A percentile compares a stretch with the other conserved stretches of the same genome.
phyloP scores from a whole-genome alignment of 1,140 invertebrate species.

The Brachionus plicatilis region DNA sequence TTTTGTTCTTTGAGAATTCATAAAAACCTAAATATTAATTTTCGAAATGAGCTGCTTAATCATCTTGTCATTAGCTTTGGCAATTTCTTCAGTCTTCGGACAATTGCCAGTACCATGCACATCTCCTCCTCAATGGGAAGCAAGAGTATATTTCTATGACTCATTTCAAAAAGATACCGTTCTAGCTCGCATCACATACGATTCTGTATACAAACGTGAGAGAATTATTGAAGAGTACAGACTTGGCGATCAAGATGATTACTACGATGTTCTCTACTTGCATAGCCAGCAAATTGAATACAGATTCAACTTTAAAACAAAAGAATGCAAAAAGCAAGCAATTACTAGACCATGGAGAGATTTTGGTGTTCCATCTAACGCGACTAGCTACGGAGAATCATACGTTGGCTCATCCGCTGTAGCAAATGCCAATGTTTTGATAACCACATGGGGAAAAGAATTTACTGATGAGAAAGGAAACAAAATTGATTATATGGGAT shows the following conservation, averaged over 20 bases:
- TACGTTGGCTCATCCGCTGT: conserved; percentile 46
- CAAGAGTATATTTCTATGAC: conserved; percentile 10
- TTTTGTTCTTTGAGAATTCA: not conserved
- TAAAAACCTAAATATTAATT: not conserved
- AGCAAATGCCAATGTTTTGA: conserved; percentile 35
- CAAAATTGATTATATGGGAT: conserved; percentile 40
- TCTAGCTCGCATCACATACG: conserved; percentile 43
- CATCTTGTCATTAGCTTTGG: not conserved
- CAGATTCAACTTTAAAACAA: conserved; percentile 45
- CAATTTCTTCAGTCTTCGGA: not conserved
- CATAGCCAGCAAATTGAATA: conserved; percentile 49
- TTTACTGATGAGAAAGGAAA: conserved; percentile 6
- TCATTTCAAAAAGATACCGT: conserved; percentile 40
- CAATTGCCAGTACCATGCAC: conserved; percentile 33
- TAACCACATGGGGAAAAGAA: not conserved
- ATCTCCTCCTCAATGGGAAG: conserved; percentile 39
- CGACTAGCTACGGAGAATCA: conserved; percentile 44
- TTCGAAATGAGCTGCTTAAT: not conserved
- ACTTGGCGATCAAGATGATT: conserved; percentile 42
- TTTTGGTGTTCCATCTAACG: conserved; percentile 46
- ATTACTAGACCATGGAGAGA: conserved; percentile 46
- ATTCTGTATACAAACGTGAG: conserved; percentile 44
- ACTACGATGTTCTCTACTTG: conserved; percentile 48
- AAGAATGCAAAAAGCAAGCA: conserved; percentile 44
- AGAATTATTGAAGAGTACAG: conserved; percentile 45